Evolutionary conservation across 2,888 invertebrate genomes (phyloP).

Genomic region (Dendrolimus pini): DNA sequence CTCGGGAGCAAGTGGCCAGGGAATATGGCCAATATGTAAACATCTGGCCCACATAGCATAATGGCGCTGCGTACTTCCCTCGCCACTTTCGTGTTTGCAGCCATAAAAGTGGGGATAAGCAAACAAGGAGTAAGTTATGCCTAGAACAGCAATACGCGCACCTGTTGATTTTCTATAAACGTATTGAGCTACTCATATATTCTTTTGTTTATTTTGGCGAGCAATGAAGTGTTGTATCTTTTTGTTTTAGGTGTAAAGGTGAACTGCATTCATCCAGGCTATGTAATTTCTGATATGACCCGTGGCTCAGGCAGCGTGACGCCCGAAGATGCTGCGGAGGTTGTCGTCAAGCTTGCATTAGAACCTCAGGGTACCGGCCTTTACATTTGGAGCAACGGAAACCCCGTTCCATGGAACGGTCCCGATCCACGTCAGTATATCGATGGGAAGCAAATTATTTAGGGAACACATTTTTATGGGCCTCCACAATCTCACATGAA

Average conservation of each 20-base stretch:
- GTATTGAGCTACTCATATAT: too few relatives aligned
- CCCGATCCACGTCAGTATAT: slow-evolving; percentile 53
- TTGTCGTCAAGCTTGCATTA: slow-evolving; percentile 31
- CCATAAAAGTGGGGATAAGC: too few relatives aligned
- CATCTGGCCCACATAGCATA: too few relatives aligned
- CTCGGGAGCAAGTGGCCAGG: too few relatives aligned
- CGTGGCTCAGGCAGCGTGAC: slow-evolving; percentile 42
- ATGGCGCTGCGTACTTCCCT: too few relatives aligned
- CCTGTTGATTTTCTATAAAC: too few relatives aligned
- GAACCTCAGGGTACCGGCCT: slow-evolving; percentile 29
- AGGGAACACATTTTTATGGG: slow-evolving; percentile 1
- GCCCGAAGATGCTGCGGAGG: slow-evolving; percentile 38
- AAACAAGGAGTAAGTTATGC: too few relatives aligned
- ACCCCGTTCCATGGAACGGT: slow-evolving; percentile 52
- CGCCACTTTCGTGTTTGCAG: too few relatives aligned
- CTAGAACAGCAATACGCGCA: too few relatives aligned
- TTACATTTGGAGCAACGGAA: slow-evolving; percentile 52
- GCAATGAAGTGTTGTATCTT: too few relatives aligned
- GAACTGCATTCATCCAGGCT: slow-evolving; percentile 64
- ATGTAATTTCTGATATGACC: slow-evolving; percentile 64
- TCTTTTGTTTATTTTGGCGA: too few relatives aligned
- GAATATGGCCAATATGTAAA: too few relatives aligned
- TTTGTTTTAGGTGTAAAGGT: slow-evolving; percentile 39
- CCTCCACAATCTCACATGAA: not conserved
- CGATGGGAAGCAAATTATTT: slow-evolving; percentile 30